A percentile compares a stretch with the other conserved stretches of the same genome.
phyloP scores from a whole-genome alignment of 2,113 vertebrate species.

The Agapornis roseicollis region DNA sequence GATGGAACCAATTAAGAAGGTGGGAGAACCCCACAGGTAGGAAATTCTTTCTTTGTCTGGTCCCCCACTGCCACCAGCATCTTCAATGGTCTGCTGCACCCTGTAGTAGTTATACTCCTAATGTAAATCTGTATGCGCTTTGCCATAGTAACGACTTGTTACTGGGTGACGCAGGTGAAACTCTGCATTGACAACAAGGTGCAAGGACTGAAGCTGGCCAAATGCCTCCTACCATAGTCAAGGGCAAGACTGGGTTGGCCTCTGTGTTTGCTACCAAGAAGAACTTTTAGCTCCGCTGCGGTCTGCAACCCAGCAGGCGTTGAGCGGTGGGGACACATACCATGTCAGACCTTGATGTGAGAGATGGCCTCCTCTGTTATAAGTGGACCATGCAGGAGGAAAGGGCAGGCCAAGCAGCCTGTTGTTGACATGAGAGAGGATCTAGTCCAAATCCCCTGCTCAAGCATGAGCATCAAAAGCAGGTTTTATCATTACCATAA shows the following conservation, averaged over 20 bases:
- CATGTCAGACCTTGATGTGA: too few relatives aligned
- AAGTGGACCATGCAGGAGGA: too few relatives aligned
- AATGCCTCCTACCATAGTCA: slow-evolving; percentile 14
- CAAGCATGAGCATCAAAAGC: too few relatives aligned
- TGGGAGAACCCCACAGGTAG: slow-evolving; percentile 34
- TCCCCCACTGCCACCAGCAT: neutral
- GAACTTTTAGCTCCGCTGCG: neutral
- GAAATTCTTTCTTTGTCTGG: slow-evolving; percentile 16
- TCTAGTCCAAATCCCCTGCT: too few relatives aligned
- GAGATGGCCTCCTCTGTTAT: too few relatives aligned
- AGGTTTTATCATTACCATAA: too few relatives aligned
- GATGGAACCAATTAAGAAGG: slow-evolving; percentile 8
- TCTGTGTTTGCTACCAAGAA: slow-evolving; percentile 50
- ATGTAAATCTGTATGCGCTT: neutral
- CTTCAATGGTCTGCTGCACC: neutral
- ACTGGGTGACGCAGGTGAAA: too few relatives aligned
- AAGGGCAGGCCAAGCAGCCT: too few relatives aligned
- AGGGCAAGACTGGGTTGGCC: slow-evolving; percentile 53
- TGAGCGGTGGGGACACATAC: too few relatives aligned
- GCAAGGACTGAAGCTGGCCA: neutral
- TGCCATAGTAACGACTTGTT: neutral
- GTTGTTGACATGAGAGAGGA: too few relatives aligned
- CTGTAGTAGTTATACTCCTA: neutral
- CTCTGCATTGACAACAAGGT: neutral
- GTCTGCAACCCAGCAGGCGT: too few relatives aligned